phyloP scores from a whole-genome alignment of 2,797 vertebrate genomes.

The Microctenopoma lineatum region DNA sequence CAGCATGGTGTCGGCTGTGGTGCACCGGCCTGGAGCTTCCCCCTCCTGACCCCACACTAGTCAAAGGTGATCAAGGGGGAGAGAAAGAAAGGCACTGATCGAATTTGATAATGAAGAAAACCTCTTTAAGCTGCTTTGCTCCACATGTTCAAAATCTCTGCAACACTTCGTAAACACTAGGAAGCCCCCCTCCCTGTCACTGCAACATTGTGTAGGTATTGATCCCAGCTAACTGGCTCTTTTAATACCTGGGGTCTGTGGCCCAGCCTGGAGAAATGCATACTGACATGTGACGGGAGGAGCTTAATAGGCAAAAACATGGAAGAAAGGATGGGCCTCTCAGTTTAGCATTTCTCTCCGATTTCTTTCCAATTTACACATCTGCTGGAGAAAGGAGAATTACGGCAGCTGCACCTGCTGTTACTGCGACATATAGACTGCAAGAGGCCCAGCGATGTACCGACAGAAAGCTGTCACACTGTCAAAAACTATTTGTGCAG shows the following conservation, averaged over 20 bases:
- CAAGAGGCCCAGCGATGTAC: conserved; percentile 47
- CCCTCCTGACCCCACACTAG: conserved; percentile 65
- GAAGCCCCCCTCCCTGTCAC: conserved; percentile 77
- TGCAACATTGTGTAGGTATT: conserved; percentile 86
- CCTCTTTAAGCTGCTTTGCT: conserved; percentile 83
- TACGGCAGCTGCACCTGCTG: conserved; percentile 79
- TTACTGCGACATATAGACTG: conserved; percentile 49
- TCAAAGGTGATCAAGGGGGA: conserved; percentile 81
- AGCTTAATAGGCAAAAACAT: conserved; percentile 79
- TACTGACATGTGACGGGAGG: conserved; percentile 82
- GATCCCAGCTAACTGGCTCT: conserved; percentile 80
- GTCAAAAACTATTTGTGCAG: conserved; percentile 69
- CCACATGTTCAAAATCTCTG: conserved; percentile 82
- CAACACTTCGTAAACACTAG: conserved; percentile 77
- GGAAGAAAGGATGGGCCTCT: conserved; percentile 81
- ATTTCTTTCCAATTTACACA: conserved; percentile 80
- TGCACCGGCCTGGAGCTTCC: conserved; percentile 31
- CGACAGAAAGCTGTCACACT: conserved; percentile 67
- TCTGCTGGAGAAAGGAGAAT: conserved; percentile 81
- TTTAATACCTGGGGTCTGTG: conserved; percentile 83
- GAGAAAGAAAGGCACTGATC: conserved; percentile 80
- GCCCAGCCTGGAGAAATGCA: conserved; percentile 76
- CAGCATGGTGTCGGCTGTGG: conserved; percentile 71
- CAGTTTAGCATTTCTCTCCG: conserved; percentile 79
- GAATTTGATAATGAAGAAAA: conserved; percentile 88